Evolutionary conservation across 1,140 invertebrate genomes (phyloP), one percentile per base, ranked within the genome.

Genomic region (Philopotamus ludificatus): DNA sequence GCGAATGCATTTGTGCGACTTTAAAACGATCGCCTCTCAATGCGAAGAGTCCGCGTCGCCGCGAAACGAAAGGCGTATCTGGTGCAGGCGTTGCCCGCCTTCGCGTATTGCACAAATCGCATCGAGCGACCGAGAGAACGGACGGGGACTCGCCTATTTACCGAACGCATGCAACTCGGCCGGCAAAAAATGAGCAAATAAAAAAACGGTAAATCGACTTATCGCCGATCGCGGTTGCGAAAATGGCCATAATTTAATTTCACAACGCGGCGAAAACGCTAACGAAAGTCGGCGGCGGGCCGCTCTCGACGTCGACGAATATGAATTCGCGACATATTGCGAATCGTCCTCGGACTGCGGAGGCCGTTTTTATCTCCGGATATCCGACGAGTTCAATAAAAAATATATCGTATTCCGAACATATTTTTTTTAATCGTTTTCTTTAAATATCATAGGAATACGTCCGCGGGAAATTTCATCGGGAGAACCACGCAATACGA

Each of bases 61-160:
- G 15, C 50, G 16, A 53, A 53, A 53, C 28, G 50, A 53, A 53
- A 53, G 50, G 50, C 22, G 23, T 22, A 53, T 53, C 28, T 15
- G 50, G 16, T 34, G 28, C 28, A 53, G 50, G 50, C 28, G 50
- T 1, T 53, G 28, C 50, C 20, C 28, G 28, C 50, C 20, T 53
- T 53, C 50, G 2, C 20, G 18, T 53, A 53, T 53, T 53, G 50
- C 50, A 53, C 50, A 53, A 53, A 53, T 22, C 28, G 50, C 28
- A 53, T 53, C 50, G 22, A 25, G 10, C 12, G 22, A 22, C 22
- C 22, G 3, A 22, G 28, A 1, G 23, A 15, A 53, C 28, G 23
- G 15, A 26, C 22, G 12, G 12, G 28, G 12, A 12, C 28, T 7
- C 28, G 28, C 28, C 28, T 34, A 12, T 12, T 34, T 34, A 34